phyloP scores from a whole-genome alignment of 2,113 vertebrate genomes.

The Stercorarius parasiticus region DNA sequence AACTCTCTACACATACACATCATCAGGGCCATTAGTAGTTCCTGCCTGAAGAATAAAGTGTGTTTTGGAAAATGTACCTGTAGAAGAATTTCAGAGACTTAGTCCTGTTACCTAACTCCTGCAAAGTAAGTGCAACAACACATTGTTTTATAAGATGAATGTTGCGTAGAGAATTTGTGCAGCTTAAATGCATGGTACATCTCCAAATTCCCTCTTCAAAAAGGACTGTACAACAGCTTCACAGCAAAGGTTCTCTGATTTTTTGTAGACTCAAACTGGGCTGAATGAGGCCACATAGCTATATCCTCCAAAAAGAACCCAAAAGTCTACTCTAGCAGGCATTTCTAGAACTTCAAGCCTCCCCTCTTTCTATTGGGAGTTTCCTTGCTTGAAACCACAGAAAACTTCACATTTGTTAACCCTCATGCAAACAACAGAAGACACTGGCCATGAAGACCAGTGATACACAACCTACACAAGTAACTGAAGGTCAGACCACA shows the following conservation, averaged over 20 bases:
- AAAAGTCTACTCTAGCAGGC: neutral
- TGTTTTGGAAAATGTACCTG: neutral
- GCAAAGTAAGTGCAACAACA: neutral
- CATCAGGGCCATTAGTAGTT: neutral
- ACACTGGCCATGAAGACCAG: neutral
- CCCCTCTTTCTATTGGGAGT: neutral
- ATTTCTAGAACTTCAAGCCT: neutral
- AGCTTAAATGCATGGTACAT: neutral
- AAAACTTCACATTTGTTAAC: neutral
- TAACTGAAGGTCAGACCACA: neutral
- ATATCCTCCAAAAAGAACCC: neutral
- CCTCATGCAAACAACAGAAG: neutral
- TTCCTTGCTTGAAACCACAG: neutral
- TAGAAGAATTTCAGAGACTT: neutral
- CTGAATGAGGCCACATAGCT: neutral
- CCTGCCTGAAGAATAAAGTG: neutral
- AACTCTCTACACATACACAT: neutral
- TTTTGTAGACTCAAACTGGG: neutral
- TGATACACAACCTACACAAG: neutral
- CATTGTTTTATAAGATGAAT: neutral
- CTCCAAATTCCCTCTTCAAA: neutral
- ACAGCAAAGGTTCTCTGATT: neutral
- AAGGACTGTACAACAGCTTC: neutral
- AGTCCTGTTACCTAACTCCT: neutral
- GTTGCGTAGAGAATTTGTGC: neutral